Evolutionary conservation across 2,888 invertebrate species (phyloP).

Genomic region (Glyphotaelius pellucidus): DNA sequence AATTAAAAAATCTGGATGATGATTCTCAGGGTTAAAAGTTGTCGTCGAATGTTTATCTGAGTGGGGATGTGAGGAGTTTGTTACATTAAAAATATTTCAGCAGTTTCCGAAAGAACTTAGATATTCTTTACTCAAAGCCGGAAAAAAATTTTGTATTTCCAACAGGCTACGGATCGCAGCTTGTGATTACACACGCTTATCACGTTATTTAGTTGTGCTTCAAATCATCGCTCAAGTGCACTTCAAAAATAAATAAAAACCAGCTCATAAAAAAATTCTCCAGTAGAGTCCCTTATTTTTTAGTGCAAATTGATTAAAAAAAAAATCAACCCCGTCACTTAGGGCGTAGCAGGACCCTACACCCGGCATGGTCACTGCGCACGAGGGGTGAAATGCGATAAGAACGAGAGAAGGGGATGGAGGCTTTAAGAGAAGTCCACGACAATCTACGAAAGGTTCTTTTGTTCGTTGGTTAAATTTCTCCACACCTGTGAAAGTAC

Average conservation of each 20-base stretch:
- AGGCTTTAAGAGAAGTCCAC: neutral
- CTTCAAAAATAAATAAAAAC: neutral
- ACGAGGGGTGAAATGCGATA: neutral
- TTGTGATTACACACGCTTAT: neutral
- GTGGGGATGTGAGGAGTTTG: too few species aligned
- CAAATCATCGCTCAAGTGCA: neutral
- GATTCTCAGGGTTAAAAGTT: too few species aligned
- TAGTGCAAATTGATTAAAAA: neutral
- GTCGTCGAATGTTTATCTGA: too few species aligned
- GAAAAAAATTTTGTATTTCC: neutral
- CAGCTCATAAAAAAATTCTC: neutral
- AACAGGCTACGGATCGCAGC: neutral
- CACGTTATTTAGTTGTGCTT: neutral
- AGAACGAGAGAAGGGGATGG: neutral
- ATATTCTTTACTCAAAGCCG: neutral
- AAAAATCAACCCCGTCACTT: neutral
- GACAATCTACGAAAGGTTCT: neutral
- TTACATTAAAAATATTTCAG: too few species aligned
- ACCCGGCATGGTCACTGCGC: neutral
- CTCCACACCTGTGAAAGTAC: neutral
- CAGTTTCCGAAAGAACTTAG: too few species aligned
- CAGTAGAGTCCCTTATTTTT: neutral
- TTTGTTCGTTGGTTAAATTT: neutral
- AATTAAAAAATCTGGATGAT: too few species aligned
- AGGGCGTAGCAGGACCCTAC: neutral